Base-by-base conservation (phyloP, 2,797 vertebrate species). In the Lepidocolaptes lacrymiger region DNA sequence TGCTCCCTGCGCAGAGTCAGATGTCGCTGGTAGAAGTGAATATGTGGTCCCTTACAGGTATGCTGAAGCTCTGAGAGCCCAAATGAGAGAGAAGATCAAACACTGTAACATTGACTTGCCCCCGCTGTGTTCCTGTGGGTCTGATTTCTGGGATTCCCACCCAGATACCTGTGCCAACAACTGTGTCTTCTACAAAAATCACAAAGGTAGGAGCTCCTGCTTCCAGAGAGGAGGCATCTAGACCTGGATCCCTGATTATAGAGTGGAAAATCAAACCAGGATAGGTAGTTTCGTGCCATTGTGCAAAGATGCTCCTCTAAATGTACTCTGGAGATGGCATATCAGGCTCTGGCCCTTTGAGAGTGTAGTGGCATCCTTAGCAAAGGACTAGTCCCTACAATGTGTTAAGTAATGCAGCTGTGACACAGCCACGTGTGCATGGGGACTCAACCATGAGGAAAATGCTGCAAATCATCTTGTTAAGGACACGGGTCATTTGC, bases 121-220 rank as follows among this genome's bases (percentile, higher is more conserved):
- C 44, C 98, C 98, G 0, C 97, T 99, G 34, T 99, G 99, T 97
- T 99, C 97, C 97, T 99, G 99, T 43, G 98, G 98, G 2, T 96
- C 98, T 2, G 97, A 98, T 49, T 99, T 99, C 97, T 99, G 99
- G 99, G 99, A 99, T 80, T 98, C 98, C 15, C 99, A 99, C 90
- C 99, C 99, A 0, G 98, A 99, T 72, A 99, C 98, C 67, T 99
- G 99, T 9, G 99, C 99, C 41, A 99, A 99, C 96, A 99, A 99
- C 97, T 99, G 99, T 8, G 28, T 98, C 75, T 99, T 99, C 97
- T 98, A 99, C 98, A 98, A 98, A 96, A 99, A 99, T 77, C 98
- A 98, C 71, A 98, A 97, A 99, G 99, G 99, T 99, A 97, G 78
- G 93, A 74, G 62, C 37, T 52, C 14, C 67, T 28, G 28, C 63